These are phyloP conservation scores for Eulemur macaco DNA, from an alignment of 2,113 vertebrate species.

Conservation along the genomic window DNA sequence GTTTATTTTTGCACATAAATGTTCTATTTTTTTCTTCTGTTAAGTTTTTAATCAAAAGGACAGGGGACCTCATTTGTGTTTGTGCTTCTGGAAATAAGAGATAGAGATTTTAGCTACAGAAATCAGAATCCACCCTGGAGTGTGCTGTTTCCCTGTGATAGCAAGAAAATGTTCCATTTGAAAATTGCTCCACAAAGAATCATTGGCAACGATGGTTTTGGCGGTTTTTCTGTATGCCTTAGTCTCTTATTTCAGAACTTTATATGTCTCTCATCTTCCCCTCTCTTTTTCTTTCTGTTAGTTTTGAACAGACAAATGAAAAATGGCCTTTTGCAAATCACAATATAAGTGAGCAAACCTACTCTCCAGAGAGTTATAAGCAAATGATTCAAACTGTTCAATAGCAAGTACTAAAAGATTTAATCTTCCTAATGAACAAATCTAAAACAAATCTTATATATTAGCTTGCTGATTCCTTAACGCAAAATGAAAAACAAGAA, in stretches of 20 bases:
- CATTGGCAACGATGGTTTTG: not conserved
- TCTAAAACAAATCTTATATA: not conserved
- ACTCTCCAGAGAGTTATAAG: conserved; percentile 36
- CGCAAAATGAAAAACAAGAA: conserved; percentile 11
- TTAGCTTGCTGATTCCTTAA: not conserved
- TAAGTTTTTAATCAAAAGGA: conserved; percentile 51
- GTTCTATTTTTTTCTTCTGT: not conserved
- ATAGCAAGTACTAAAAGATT: not conserved
- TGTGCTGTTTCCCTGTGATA: conserved; percentile 35
- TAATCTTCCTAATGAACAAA: not conserved
- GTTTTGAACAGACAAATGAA: not conserved
- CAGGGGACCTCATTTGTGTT: conserved; percentile 13
- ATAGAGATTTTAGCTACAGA: conserved; percentile 17
- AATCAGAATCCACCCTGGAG: not conserved
- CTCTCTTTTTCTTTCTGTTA: not conserved
- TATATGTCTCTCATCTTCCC: not conserved
- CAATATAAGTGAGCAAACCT: not conserved
- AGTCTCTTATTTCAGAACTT: not conserved
- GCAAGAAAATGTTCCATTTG: not conserved
- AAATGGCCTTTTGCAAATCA: not conserved
- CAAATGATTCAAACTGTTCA: not conserved
- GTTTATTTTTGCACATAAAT: not conserved
- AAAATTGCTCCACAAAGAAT: not conserved
- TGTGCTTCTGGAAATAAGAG: not conserved
- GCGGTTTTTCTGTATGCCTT: not conserved